Base-by-base conservation (phyloP, 2,113 vertebrate species). In the Pelmatolapia mariae region DNA sequence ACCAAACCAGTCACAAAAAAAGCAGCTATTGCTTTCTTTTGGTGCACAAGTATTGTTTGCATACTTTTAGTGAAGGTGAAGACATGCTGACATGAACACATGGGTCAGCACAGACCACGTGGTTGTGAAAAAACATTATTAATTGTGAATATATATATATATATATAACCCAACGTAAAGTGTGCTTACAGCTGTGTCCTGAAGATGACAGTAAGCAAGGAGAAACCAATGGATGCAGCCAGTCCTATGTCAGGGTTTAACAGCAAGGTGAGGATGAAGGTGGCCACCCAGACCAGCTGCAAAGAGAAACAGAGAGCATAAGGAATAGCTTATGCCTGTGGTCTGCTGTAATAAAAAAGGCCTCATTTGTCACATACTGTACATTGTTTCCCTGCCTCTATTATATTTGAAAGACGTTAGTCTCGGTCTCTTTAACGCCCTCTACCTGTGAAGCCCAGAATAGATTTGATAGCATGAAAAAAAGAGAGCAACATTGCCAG, bases 181-280 rank as follows among this genome's bases (percentile, higher is more conserved):
- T 43, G 12, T 71, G 24, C 98, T 96, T 93, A 99, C 98, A 98
- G 95, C 91, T 99, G 98, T 1, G 96, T 98, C 86, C 97, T 97
- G 95, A 98, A 96, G 94, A 99, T 97, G 92, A 99, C 96, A 0
- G 97, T 97, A 90, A 99, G 94, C 86, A 99, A 93, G 22, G 97
- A 96, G 54, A 99, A 99, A 26, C 56, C 97, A 19, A 99, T 96
- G 0, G 98, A 93, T 7, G 88, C 97, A 0, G 87, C 97, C 52
- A 99, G 95, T 47, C 99, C 98, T 0, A 99, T 38, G 92, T 98
- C 98, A 91, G 98, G 93, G 92, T 99, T 98, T 10, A 99, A 92
- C 22, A 97, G 11, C 45, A 99, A 12, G 0, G 98, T 99, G 82
- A 98, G 93, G 81, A 97, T 84, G 7, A 99, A 97, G 8, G 98